Percentiles rank a stretch among this genome's conserved stretches.
Conservation (phyloP, 1,140 invertebrate species). For the Eupristina koningsbergeri region DNA sequence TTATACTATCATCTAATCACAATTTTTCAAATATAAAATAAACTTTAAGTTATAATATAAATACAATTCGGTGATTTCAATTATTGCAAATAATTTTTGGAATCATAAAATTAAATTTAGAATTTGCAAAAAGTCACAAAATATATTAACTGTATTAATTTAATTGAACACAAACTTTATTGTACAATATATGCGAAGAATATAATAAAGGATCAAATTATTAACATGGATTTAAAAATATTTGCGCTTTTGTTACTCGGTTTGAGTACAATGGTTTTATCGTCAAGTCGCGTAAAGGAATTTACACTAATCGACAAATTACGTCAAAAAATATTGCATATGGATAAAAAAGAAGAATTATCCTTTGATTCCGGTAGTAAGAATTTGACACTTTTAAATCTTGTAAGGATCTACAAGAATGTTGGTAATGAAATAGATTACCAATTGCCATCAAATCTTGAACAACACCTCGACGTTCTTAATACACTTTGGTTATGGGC, state of each 20-base stretch:
- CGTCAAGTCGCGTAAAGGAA: slow-evolving; percentile 18
- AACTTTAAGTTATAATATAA: not conserved
- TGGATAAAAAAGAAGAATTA: slow-evolving; percentile 62
- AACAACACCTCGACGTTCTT: slow-evolving; percentile 66
- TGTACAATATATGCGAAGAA: not conserved
- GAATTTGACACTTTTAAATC: slow-evolving; percentile 44
- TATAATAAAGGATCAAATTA: not conserved
- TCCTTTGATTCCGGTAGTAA: not conserved
- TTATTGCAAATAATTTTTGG: not conserved
- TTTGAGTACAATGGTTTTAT: not conserved
- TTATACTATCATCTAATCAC: no score
- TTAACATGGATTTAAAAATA: slow-evolving; percentile 4
- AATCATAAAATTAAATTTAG: not conserved
- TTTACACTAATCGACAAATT: slow-evolving; percentile 72
- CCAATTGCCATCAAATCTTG: slow-evolving; percentile 58
- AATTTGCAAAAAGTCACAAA: not conserved
- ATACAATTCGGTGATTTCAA: not conserved
- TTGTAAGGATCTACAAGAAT: slow-evolving; percentile 75
- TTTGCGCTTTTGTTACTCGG: not conserved
- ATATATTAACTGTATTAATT: not conserved
- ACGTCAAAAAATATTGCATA: slow-evolving; percentile 73
- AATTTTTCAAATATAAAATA: not conserved
- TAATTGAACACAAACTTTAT: not conserved
- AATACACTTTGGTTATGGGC: slow-evolving; percentile 76
- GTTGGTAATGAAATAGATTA: slow-evolving; percentile 73